Conservation (phyloP, 1,140 invertebrate genomes). For the Neodiprion lecontei region DNA sequence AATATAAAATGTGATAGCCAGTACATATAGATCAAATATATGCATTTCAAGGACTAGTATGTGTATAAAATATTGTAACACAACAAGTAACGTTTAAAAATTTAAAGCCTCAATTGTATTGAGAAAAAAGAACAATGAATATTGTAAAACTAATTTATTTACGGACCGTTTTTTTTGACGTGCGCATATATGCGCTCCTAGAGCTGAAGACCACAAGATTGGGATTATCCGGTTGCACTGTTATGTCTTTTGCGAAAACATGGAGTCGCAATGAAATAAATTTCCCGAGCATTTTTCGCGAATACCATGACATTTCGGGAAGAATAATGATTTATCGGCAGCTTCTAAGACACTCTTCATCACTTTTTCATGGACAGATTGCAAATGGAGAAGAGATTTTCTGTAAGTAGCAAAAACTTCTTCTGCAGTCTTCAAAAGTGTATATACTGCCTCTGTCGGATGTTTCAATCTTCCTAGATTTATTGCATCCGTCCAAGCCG, state of each 20-base stretch:
- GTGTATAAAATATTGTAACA: neutral
- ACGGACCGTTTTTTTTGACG: neutral
- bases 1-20: too few relatives aligned
- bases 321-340: neutral
- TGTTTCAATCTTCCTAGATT: neutral
- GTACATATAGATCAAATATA: too few relatives aligned
- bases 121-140: neutral
- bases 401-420: neutral
- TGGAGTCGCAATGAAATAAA: slow-evolving; percentile 2
- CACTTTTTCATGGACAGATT: neutral
- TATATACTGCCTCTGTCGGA: neutral
- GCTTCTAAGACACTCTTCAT: neutral
- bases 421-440: neutral
- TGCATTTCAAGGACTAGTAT: too few relatives aligned
- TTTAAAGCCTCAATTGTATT: slow-evolving; percentile 2
- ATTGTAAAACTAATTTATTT: neutral
- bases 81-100: neutral
- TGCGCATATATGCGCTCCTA: slow-evolving; percentile 8
- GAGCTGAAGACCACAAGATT: slow-evolving; percentile 11
- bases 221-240: neutral
- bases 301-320: neutral
- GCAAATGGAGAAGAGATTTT: neutral
- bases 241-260: slow-evolving; percentile 10
- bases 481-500: slow-evolving; percentile 4
- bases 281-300: neutral